Conservation (phyloP, 2,888 invertebrate genomes). For the Agriotes lineatus region DNA sequence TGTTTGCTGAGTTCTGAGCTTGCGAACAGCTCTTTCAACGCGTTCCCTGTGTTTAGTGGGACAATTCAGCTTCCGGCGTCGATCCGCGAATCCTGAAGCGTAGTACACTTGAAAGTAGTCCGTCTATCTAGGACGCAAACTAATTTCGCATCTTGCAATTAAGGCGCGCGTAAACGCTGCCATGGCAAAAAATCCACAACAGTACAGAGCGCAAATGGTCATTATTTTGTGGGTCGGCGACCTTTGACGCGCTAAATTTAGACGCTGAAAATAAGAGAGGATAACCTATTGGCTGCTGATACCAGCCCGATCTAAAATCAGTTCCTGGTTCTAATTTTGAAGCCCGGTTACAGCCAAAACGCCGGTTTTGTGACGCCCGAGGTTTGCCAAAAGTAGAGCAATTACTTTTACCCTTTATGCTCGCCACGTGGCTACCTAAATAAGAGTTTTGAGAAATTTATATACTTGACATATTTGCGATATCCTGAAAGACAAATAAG, state of each 20-base stretch:
- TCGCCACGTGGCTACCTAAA: too few relatives aligned
- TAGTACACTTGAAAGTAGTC: not conserved
- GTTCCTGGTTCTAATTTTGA: conserved; percentile 13
- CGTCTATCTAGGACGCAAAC: conserved; percentile 12
- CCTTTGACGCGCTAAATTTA: conserved; percentile 11
- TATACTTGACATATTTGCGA: too few relatives aligned
- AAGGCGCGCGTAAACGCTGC: not conserved
- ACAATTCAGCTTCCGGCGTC: conserved; percentile 2
- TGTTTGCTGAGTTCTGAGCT: not conserved
- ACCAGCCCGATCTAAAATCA: conserved; percentile 7
- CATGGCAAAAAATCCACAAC: not conserved
- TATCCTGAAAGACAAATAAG: too few relatives aligned
- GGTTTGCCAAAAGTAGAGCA: too few relatives aligned
- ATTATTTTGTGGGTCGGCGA: conserved; percentile 13
- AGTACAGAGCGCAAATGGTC: not conserved
- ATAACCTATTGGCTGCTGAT: conserved; percentile 13
- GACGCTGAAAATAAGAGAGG: not conserved
- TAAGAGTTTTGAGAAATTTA: too few relatives aligned
- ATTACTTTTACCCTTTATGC: too few relatives aligned
- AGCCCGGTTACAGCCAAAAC: too few relatives aligned
- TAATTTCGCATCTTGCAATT: conserved; percentile 4
- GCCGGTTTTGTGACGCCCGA: too few relatives aligned
- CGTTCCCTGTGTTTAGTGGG: conserved; percentile 2
- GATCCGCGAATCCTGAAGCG: not conserved
- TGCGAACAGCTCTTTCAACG: too few relatives aligned